Conservation (phyloP, 2,113 vertebrate species). For the Cottus gobio region DNA sequence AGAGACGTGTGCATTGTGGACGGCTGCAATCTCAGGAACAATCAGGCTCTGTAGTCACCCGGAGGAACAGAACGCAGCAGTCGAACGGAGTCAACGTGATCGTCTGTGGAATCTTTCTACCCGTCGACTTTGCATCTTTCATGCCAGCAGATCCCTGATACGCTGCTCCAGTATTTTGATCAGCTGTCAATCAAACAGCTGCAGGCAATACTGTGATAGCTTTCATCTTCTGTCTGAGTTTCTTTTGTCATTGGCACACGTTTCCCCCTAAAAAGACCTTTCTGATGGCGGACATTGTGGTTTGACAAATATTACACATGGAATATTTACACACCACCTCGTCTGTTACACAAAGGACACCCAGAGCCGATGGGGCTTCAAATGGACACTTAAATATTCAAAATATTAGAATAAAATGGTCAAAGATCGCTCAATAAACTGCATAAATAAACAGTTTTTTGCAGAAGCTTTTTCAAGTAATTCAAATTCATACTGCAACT, state of each 20-base stretch:
- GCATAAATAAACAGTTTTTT: no score
- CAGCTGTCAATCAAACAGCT: constrained; percentile 30
- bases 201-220: not conserved
- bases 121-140: constrained; percentile 14
- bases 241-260: not conserved
- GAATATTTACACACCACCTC: not conserved
- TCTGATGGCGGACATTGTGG: not conserved
- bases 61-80: not conserved
- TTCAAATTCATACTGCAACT: no score
- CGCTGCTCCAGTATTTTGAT: constrained; percentile 15
- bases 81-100: not conserved
- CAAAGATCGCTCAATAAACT: no score
- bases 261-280: constrained; percentile 10
- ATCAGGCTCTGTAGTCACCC: not conserved
- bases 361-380: not conserved
- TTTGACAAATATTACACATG: no score
- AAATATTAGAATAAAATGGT: no score
- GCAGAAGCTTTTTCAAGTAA: no score
- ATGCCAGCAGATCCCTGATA: not conserved
- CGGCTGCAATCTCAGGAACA: not conserved
- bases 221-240: constrained; percentile 21
- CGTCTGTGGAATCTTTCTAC: not conserved
- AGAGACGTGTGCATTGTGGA: not conserved
- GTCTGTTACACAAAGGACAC: not conserved
- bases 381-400: no score